phyloP scores from a whole-genome alignment of 2,113 vertebrate species.

The Protomyctophum bolini region DNA sequence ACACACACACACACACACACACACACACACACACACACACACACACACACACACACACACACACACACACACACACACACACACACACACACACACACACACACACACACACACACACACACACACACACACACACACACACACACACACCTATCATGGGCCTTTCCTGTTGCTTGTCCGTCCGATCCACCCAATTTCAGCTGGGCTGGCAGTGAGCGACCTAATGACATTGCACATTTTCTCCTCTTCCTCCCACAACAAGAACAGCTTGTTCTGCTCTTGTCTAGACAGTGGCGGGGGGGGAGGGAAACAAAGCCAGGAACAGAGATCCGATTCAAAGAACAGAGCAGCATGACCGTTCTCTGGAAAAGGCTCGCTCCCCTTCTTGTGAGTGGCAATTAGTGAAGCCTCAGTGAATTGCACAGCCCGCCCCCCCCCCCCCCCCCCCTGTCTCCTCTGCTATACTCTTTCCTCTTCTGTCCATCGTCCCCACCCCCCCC shows the following conservation, averaged over 20 bases:
- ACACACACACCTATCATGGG: slow-evolving; percentile 35
- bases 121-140: slow-evolving; percentile 8
- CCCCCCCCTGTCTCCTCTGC: slow-evolving; percentile 33
- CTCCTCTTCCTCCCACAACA: slow-evolving; percentile 65
- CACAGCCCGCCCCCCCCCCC: slow-evolving; percentile 55
- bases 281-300: slow-evolving; percentile 71
- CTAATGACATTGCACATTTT: slow-evolving; percentile 71
- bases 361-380: slow-evolving; percentile 67
- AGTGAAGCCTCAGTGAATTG: slow-evolving; percentile 66
- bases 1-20: no score
- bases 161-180: slow-evolving; percentile 32
- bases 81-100: neutral
- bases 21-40: neutral
- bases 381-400: slow-evolving; percentile 77
- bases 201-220: slow-evolving; percentile 43
- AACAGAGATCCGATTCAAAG: slow-evolving; percentile 64
- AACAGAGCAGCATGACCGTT: slow-evolving; percentile 70
- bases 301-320: slow-evolving; percentile 37
- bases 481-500: slow-evolving; percentile 5
- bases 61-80: no score
- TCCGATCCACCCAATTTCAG: slow-evolving; percentile 43
- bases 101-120: slow-evolving; percentile 12
- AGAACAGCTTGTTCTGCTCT: slow-evolving; percentile 73
- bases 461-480: slow-evolving; percentile 41
- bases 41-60: neutral